Percentiles rank a stretch among this genome's conserved stretches.
phyloP scores from a whole-genome alignment of 2,888 invertebrate species.

The Mactromeris polynyma region DNA sequence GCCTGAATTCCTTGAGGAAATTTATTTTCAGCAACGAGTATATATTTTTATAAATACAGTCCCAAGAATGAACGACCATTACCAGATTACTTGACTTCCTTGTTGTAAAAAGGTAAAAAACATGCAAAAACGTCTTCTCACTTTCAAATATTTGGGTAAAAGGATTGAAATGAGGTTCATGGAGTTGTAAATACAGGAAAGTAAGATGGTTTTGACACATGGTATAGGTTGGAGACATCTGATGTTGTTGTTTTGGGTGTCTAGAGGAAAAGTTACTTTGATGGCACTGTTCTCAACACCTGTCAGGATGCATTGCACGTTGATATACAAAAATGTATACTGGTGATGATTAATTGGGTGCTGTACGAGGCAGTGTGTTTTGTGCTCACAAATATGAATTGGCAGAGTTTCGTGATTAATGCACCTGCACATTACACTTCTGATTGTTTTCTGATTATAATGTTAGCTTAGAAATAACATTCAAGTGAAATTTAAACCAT shows the following conservation, averaged over 20 bases:
- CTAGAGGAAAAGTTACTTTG: neutral
- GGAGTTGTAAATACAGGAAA: too few relatives aligned
- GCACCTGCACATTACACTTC: neutral
- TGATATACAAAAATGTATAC: too few relatives aligned
- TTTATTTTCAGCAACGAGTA: conserved; percentile 44
- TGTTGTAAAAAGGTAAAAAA: conserved; percentile 14
- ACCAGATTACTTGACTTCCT: conserved; percentile 29
- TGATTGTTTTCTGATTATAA: neutral
- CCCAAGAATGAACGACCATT: conserved; percentile 27
- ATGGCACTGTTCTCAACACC: neutral
- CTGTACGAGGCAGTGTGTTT: neutral
- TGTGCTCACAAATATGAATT: neutral
- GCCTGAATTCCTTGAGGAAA: conserved; percentile 16
- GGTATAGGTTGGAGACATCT: neutral
- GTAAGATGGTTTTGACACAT: neutral
- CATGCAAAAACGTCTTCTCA: neutral
- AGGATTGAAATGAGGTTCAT: neutral
- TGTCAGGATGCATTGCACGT: neutral
- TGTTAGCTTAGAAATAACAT: neutral
- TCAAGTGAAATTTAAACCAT: neutral
- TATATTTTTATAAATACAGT: conserved; percentile 43
- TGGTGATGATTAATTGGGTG: neutral
- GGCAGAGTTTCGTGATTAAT: neutral
- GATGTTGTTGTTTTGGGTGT: neutral
- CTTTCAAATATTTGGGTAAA: neutral